Evolutionary conservation across 2,888 invertebrate species (phyloP).

Genomic region (Neocrepidodera transversa): DNA sequence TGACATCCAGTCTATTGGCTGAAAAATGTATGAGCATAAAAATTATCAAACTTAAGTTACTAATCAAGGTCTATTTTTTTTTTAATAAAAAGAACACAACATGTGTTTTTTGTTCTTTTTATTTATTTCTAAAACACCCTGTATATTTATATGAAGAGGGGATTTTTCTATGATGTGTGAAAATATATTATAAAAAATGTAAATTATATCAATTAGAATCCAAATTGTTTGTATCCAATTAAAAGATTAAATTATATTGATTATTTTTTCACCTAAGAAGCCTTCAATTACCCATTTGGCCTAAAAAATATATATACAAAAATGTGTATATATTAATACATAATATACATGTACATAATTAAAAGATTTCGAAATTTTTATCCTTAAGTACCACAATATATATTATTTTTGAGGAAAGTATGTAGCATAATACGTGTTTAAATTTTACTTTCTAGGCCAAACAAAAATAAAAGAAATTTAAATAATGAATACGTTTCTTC

Average conservation of each 20-base stretch:
- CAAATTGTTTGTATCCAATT: not conserved
- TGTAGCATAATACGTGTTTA: conserved; percentile 8
- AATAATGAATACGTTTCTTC: no score
- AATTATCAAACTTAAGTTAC: no score
- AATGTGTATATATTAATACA: conserved; percentile 19
- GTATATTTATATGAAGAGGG: no score
- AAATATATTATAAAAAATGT: not conserved
- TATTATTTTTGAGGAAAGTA: conserved; percentile 31
- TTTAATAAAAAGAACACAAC: no score
- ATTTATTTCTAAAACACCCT: no score
- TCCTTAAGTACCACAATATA: conserved; percentile 31
- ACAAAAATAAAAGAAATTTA: no score
- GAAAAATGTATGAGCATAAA: no score
- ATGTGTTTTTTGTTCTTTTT: no score
- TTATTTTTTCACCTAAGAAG: conserved; percentile 25
- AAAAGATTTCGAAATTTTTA: conserved; percentile 34
- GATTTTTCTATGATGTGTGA: not conserved
- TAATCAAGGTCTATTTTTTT: no score
- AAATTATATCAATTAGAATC: conserved; percentile 3
- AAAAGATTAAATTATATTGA: not conserved
- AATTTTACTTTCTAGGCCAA: no score
- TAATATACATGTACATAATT: conserved; percentile 29
- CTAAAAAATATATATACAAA: conserved; percentile 29
- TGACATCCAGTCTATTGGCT: no score
- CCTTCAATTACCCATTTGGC: conserved; percentile 35